phyloP scores from a whole-genome alignment of 2,113 vertebrate genomes.

The Esox niger region DNA sequence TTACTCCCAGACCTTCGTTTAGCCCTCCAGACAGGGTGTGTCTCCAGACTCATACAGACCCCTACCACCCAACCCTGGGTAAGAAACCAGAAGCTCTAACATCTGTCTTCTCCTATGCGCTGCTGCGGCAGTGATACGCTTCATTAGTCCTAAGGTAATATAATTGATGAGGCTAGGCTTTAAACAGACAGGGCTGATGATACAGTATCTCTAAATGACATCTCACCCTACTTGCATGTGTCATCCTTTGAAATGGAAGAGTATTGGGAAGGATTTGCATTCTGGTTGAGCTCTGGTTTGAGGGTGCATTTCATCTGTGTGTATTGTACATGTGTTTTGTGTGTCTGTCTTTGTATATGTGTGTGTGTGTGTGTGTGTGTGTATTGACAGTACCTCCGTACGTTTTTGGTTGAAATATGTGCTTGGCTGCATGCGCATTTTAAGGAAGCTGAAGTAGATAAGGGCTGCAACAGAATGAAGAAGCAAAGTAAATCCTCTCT shows the following conservation, averaged over 20 bases:
- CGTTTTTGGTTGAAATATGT: not conserved
- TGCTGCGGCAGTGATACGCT: slow-evolving; percentile 17
- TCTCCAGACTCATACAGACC: slow-evolving; percentile 7
- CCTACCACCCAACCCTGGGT: not conserved
- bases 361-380: not conserved
- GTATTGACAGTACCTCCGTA: not conserved
- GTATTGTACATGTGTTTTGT: too few relatives aligned
- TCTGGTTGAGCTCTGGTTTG: not conserved
- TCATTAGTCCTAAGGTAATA: slow-evolving; percentile 18
- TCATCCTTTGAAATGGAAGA: slow-evolving; percentile 14
- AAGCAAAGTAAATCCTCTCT: slow-evolving; percentile 50
- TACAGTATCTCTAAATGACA: slow-evolving; percentile 24
- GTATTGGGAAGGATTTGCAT: slow-evolving; percentile 2
- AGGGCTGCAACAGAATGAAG: slow-evolving; percentile 25
- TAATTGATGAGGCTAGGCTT: slow-evolving; percentile 30
- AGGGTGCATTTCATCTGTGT: too few relatives aligned
- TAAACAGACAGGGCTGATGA: slow-evolving; percentile 44
- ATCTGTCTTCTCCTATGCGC: slow-evolving; percentile 17
- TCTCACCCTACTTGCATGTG: slow-evolving; percentile 10
- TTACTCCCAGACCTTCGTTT: not conserved
- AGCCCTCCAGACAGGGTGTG: too few relatives aligned
- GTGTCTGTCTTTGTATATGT: not conserved
- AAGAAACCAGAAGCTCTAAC: not conserved
- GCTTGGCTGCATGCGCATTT: not conserved
- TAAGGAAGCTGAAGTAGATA: slow-evolving; percentile 43